phyloP scores from a whole-genome alignment of 2,797 vertebrate species.

The Champsocephalus gunnari region DNA sequence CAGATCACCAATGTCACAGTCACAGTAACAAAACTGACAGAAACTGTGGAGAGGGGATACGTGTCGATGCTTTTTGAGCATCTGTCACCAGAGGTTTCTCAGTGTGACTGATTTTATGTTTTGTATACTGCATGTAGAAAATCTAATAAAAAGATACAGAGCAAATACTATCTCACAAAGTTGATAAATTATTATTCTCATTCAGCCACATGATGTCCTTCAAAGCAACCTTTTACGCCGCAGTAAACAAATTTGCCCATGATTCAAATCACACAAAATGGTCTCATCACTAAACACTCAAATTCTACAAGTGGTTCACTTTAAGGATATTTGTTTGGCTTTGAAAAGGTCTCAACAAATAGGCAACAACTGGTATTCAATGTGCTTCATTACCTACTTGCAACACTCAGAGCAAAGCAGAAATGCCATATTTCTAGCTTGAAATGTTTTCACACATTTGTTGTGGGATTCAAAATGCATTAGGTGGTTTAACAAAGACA shows the following conservation, averaged over 20 bases:
- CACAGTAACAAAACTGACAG: constrained; percentile 26
- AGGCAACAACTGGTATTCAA: background rate
- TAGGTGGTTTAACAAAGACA: constrained; percentile 13
- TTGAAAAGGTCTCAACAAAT: constrained; percentile 40
- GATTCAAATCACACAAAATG: no score
- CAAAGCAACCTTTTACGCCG: constrained; percentile 35
- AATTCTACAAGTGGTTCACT: constrained; percentile 21
- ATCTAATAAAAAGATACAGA: constrained; percentile 4
- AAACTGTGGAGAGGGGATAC: background rate
- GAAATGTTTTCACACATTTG: constrained; percentile 9
- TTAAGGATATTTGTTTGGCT: constrained; percentile 37
- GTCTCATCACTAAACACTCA: constrained; percentile 7
- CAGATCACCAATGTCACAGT: constrained; percentile 36
- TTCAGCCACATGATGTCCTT: constrained; percentile 34
- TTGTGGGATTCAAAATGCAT: constrained; percentile 3
- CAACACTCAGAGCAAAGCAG: constrained; percentile 1
- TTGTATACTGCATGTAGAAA: background rate
- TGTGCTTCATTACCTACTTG: constrained; percentile 21
- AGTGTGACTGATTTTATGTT: constrained; percentile 1
- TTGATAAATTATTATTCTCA: constrained; percentile 34
- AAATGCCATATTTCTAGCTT: constrained; percentile 26
- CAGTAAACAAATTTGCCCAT: constrained; percentile 48
- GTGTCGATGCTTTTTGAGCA: background rate
- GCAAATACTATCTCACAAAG: constrained; percentile 8
- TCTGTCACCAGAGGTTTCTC: constrained; percentile 14